These are phyloP conservation scores for Azemiops feae DNA, from an alignment of 2,113 vertebrate species.

Conservation along the genomic window DNA sequence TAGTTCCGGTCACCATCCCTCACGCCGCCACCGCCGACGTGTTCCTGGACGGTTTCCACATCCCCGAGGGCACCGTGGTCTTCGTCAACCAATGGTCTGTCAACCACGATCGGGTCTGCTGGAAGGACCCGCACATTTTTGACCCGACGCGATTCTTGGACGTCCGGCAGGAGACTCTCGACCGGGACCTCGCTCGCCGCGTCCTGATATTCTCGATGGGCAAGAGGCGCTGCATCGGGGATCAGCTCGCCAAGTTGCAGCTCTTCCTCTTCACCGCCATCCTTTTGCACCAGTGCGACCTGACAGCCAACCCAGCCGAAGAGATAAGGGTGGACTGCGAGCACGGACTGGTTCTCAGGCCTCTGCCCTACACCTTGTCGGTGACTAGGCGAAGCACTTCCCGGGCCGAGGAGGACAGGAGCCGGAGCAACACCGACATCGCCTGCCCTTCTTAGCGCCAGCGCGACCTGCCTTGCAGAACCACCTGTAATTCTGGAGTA, in stretches of 20 bases:
- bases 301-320: conserved; percentile 71
- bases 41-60: conserved; percentile 77
- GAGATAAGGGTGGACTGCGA: conserved; percentile 68
- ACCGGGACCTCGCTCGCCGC: conserved; percentile 68
- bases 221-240: conserved; percentile 81
- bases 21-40: conserved; percentile 83
- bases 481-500: background rate
- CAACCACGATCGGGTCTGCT: conserved; percentile 80
- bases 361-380: conserved; percentile 63
- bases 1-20: conserved; percentile 85
- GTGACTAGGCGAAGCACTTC: conserved; percentile 64
- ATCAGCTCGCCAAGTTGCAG: conserved; percentile 79
- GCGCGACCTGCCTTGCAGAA: too few relatives aligned
- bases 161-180: conserved; percentile 54
- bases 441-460: background rate
- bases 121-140: conserved; percentile 79
- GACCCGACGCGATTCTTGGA: conserved; percentile 79
- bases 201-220: conserved; percentile 85
- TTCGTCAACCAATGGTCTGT: conserved; percentile 90
- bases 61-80: conserved; percentile 82
- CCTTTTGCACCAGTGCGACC: conserved; percentile 81
- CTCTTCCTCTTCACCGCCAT: conserved; percentile 79
- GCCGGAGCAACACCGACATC: background rate
- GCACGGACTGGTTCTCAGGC: conserved; percentile 78
- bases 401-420: background rate